phyloP scores from a whole-genome alignment of 2,113 vertebrate species.

The Laterallus jamaicensis region DNA sequence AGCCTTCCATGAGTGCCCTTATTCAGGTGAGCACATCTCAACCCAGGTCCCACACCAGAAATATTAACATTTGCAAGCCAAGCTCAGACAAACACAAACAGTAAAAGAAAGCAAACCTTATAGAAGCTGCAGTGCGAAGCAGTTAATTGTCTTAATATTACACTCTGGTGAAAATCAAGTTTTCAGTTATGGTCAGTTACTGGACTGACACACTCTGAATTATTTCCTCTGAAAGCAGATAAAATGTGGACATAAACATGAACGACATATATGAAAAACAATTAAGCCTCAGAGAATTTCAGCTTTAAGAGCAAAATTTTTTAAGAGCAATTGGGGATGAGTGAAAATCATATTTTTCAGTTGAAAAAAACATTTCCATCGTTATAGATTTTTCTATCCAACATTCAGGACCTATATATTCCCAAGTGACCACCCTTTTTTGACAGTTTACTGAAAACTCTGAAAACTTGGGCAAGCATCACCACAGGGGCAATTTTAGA shows the following conservation, averaged over 20 bases:
- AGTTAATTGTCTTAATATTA: neutral
- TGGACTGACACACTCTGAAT: neutral
- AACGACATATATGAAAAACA: neutral
- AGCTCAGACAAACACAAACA: neutral
- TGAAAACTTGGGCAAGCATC: neutral
- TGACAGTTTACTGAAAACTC: neutral
- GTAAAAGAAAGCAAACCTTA: neutral
- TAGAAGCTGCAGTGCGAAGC: neutral
- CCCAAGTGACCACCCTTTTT: neutral
- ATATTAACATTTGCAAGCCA: neutral
- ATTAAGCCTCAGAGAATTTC: neutral
- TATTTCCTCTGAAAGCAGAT: neutral
- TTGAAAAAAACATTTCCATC: neutral
- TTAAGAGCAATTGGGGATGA: fast-evolving
- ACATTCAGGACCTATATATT: neutral
- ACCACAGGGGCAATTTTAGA: neutral
- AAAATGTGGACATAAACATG: neutral
- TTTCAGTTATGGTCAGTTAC: neutral
- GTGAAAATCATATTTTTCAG: neutral
- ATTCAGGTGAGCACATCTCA: neutral
- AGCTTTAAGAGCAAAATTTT: neutral
- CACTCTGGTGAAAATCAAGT: neutral
- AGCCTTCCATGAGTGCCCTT: neutral
- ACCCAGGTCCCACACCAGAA: neutral
- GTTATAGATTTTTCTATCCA: neutral